A percentile compares a stretch with the other conserved stretches of the same genome.
These are phyloP conservation scores for Stenolophus ochropezus DNA, from an alignment of 2,888 invertebrate species.

Conservation along the genomic window DNA sequence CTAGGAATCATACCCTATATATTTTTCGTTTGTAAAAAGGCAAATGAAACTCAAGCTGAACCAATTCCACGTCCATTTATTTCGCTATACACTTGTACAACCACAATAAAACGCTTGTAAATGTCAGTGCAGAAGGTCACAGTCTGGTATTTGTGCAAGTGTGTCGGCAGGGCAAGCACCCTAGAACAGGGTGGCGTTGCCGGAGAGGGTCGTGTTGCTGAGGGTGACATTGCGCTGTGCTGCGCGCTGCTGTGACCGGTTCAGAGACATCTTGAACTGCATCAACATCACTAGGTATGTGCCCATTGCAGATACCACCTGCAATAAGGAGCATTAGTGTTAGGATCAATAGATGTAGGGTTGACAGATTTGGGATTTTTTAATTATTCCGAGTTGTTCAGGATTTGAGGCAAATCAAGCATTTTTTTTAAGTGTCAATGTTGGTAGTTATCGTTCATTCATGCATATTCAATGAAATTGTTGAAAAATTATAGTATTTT, in stretches of 20 bases:
- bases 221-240: conserved; percentile 65
- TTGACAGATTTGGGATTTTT: background rate
- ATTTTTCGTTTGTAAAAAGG: too few species aligned
- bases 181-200: conserved; percentile 32
- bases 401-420: too few species aligned
- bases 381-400: too few species aligned
- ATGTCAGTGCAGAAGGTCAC: conserved; percentile 43
- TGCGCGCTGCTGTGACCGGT: conserved; percentile 75
- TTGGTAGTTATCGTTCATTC: too few species aligned
- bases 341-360: background rate
- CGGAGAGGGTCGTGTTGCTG: background rate
- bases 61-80: background rate
- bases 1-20: too few species aligned
- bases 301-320: conserved; percentile 83
- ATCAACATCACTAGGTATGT: conserved; percentile 84
- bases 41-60: too few species aligned
- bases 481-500: too few species aligned
- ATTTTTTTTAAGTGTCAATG: too few species aligned
- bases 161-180: conserved; percentile 20
- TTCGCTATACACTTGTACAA: background rate
- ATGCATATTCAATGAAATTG: too few species aligned
- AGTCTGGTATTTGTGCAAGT: conserved; percentile 30
- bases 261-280: conserved; percentile 82
- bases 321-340: conserved; percentile 66
- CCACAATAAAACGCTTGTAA: background rate